Base-by-base conservation (phyloP, 2,888 invertebrate species). In the Capitulum mitella region DNA sequence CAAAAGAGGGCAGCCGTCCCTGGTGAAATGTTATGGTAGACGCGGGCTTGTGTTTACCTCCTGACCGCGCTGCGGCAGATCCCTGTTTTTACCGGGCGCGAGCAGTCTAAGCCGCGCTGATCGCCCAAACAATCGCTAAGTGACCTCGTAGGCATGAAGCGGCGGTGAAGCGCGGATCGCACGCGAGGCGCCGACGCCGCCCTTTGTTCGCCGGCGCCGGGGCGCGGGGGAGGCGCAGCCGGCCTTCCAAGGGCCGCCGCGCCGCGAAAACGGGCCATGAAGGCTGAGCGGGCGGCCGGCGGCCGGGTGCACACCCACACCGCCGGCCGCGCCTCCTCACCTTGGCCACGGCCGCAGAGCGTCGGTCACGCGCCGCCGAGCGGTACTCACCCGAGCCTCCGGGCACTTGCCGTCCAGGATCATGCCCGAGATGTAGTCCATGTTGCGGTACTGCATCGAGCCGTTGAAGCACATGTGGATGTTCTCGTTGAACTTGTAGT, bases 381-480 rank as follows among this genome's bases (percentile, higher is more conserved):
- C n/a, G 29, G 70, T 79, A 87, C 89, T 89, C 85, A 90, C 89
- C 82, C 95, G 94, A 78, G 92, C 93, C 84, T 90, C 90, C 34
- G 95, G 95, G 87, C 96, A 96, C 85, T 93, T 92, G 40, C 95
- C 95, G 87, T 95, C 94, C 83, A 93, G 91, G 83, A 96, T 94
- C 83, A 93, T 92, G 19, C 94, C 94, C 81, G 94, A 97, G 85
- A 94, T 92, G 86, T 94, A 95, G 34, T 92, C 95, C 91, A 94
- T 92, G 84, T 93, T 95, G 77, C 97, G 91, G 85, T 95, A 93
- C 85, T 93, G 94, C 82, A 94, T 93, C 83, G 93, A 93, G 51
- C 97, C 97, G 86, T 96, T 94, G 85, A 97, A 97, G 87, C 98
- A 98, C 91, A 95, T 93, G 85, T 97, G 96, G 83, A 98, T 96